Evolutionary conservation across 2,797 vertebrate genomes (phyloP), one percentile per base, ranked within the genome.

Genomic region (Siniperca undulata): DNA sequence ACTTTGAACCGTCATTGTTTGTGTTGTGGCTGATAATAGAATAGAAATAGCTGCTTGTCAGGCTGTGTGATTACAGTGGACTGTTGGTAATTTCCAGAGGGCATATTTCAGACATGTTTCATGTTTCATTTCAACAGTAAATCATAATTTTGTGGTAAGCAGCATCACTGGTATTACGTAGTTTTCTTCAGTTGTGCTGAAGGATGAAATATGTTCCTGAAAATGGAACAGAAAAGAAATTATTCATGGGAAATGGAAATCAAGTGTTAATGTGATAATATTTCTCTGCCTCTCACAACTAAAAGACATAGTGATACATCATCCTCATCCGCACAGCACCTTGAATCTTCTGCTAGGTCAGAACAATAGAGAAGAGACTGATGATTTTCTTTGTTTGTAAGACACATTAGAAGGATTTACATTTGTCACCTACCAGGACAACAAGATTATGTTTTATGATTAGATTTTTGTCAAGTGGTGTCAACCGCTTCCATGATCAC

Each of bases 211-310:
- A 92, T 92, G 87, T 53, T 84, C 60, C 85, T 16, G 61, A 82
- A 90, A 91, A 92, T 88, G 85, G 83, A 91, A 87, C 83, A 71
- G 89, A 91, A 89, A 87, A 87, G 83, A 92, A 88, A 94, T 94
- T 91, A 95, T 94, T 95, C 93, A 94, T 88, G 77, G 89, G 60
- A 92, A 94, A 93, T 90, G 89, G 81, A 94, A 94, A 95, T 95
- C 86, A 93, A 94, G 87, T 91, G 91, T 93, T 95, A 92, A 95
- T 95, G 89, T 81, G 86, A 90, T 94, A 89, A 94, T 94, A 92
- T 92, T 91, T 91, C 89, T 89, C 91, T 84, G 86, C 85, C 87
- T 90, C 87, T 90, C 88, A 90, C 85, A 87, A 83, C 81, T 83
- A 82, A 91, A 91, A 85, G 90, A 92, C 86, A 83, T 40, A 8